Conservation (phyloP, 2,113 vertebrate species). For the Thryonomys swinderianus region DNA sequence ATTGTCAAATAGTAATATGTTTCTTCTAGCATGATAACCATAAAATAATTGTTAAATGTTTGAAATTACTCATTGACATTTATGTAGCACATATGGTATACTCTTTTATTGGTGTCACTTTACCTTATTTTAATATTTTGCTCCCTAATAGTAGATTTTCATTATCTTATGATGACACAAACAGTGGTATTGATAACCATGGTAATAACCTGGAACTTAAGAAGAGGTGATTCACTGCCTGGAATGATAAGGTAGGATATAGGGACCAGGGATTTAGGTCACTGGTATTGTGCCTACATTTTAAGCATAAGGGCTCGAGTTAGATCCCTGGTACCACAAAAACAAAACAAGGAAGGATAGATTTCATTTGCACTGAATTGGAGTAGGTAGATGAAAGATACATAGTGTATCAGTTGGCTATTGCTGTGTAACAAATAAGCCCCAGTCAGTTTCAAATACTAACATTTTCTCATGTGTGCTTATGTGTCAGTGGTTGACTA, state of each 20-base stretch:
- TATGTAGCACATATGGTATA: background rate
- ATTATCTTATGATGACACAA: slow-evolving; percentile 18
- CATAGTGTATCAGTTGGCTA: background rate
- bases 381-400: slow-evolving; percentile 33
- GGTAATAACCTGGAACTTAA: background rate
- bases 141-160: slow-evolving; percentile 18
- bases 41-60: background rate
- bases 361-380: background rate
- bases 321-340: too few species aligned
- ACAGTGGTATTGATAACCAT: background rate
- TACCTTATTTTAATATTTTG: background rate
- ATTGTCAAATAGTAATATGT: slow-evolving; percentile 6
- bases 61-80: slow-evolving; percentile 28
- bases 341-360: background rate
- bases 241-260: background rate
- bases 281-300: too few species aligned
- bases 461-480: background rate
- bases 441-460: background rate
- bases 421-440: background rate
- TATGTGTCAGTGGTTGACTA: background rate
- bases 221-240: background rate
- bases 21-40: background rate
- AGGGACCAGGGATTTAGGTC: too few species aligned
- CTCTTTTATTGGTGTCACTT: background rate
- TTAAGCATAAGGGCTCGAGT: too few species aligned